Evolutionary conservation across 2,888 invertebrate genomes (phyloP), one percentile per base, ranked within the genome.

Genomic region (Cantharis rustica): DNA sequence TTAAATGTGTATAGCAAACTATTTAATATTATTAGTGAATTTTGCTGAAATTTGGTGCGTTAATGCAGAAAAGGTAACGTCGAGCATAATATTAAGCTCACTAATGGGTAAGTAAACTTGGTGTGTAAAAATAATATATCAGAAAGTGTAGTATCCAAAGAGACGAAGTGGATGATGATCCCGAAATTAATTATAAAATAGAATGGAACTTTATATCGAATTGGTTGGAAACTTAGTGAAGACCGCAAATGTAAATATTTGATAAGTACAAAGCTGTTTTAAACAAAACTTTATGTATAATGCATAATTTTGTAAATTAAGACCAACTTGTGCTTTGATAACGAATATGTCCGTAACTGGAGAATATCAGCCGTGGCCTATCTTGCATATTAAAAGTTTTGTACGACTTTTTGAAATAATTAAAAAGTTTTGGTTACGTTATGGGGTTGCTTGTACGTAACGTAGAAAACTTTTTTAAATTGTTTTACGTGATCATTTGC

Each of bases 251-350:
- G 64, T 66, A 66, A 66, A 66, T 66, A 66, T 66, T 66, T 66
- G 64, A 66, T 66, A 66, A 66, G 64, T 20, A 66, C 64, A 66
- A 66, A 66, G 64, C 64, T 66, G 64, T 66, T 66, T 66, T 66
- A 66, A 66, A 66, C 64, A 66, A 66, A 66, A 66, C 64, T 66
- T 66, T 66, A 66, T 23, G 64, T 66, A 66, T 66, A 16, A 66
- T 66, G 64, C 10, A 66, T 66, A 66, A 66, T 66, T 66, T 66
- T 66, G 64, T 66, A 66, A 66, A 66, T 66, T 66, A 66, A 66
- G 64, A 66, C 64, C 64, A 66, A 66, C 64, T 66, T 66, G 64
- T 20, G 64, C 64, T 66, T 66, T 66, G 64, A 66, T 66, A 66
- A 66, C 16, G 64, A 63, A 16, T 17, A 63, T 63, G 63, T 63